Conservation (phyloP, 2,113 vertebrate genomes). For the Lates calcarifer region DNA sequence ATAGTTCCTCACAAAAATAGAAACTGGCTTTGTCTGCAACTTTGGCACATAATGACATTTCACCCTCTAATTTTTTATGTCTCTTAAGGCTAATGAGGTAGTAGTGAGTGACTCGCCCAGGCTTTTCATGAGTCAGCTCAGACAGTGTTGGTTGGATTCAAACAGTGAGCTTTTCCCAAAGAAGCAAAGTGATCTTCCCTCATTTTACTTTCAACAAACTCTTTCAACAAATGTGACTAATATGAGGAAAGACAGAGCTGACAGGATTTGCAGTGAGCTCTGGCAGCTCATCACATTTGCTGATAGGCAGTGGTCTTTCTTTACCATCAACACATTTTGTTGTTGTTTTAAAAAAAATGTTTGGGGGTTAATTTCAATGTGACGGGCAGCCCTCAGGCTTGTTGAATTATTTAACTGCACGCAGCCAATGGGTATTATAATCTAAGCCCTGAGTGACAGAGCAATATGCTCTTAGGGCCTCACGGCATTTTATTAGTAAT, state of each 20-base stretch:
- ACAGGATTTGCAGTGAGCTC: conserved; percentile 25
- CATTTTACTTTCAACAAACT: conserved; percentile 42
- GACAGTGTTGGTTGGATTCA: conserved; percentile 17
- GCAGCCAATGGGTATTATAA: conserved; percentile 68
- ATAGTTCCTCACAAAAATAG: conserved; percentile 55
- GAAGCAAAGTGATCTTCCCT: conserved; percentile 36
- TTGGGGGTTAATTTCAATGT: conserved; percentile 57
- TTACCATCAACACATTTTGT: conserved; percentile 14
- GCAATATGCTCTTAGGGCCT: conserved; percentile 65
- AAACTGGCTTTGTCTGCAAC: conserved; percentile 56
- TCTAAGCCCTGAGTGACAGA: conserved; percentile 52
- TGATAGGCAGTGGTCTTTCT: conserved; percentile 42
- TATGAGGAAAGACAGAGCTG: conserved; percentile 30
- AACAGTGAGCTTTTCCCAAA: conserved; percentile 24
- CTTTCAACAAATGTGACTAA: conserved; percentile 36
- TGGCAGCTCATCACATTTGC: conserved; percentile 27
- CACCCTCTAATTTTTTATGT: conserved; percentile 56
- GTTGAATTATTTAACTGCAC: conserved; percentile 77
- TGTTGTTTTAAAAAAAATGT: too few relatives aligned
- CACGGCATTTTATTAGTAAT: conserved; percentile 69
- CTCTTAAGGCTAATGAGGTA: conserved; percentile 47
- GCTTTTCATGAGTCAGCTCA: conserved; percentile 56
- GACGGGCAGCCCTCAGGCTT: conserved; percentile 63
- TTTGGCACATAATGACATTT: conserved; percentile 52
- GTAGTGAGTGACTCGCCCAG: conserved; percentile 48